Evolutionary conservation across 1,140 invertebrate genomes (phyloP).

Genomic region (Drosophila saltans): DNA sequence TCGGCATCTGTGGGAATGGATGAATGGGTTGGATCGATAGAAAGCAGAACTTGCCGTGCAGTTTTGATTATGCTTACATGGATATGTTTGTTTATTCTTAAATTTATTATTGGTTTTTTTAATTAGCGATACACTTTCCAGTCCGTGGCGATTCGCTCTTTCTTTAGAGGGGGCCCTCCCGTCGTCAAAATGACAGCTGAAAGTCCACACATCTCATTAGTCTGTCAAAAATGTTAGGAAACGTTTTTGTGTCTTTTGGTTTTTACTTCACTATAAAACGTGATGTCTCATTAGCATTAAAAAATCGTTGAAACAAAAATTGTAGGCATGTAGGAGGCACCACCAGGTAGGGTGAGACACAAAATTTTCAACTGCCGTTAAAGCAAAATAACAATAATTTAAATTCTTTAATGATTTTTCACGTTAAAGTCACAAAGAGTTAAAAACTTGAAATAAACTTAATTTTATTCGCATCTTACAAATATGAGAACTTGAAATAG

Average conservation of each 20-base stretch:
- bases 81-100: slow-evolving; percentile 27
- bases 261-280: slow-evolving; percentile 1
- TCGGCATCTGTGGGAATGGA: slow-evolving; percentile 28
- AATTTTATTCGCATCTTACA: no score
- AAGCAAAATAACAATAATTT: slow-evolving; percentile 41
- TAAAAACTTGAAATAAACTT: not conserved
- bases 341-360: not conserved
- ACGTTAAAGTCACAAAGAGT: not conserved
- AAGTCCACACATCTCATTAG: slow-evolving; percentile 51
- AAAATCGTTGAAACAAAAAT: slow-evolving; percentile 18
- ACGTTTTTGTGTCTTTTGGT: slow-evolving; percentile 24
- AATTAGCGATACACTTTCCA: slow-evolving; percentile 53
- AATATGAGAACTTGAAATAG: no score
- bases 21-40: slow-evolving; percentile 15
- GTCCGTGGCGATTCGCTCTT: slow-evolving; percentile 10
- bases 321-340: slow-evolving; percentile 20
- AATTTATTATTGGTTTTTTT: slow-evolving; percentile 46
- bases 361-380: slow-evolving; percentile 25
- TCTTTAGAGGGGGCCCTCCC: slow-evolving; percentile 22
- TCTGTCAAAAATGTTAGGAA: slow-evolving; percentile 40
- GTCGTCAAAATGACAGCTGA: slow-evolving; percentile 54
- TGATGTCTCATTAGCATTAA: slow-evolving; percentile 41
- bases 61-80: slow-evolving; percentile 48
- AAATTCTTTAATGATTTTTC: not conserved
- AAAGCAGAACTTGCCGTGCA: slow-evolving; percentile 46